phyloP scores from a whole-genome alignment of 92 coral and sea anemone species.

The Phenganax marumi region DNA sequence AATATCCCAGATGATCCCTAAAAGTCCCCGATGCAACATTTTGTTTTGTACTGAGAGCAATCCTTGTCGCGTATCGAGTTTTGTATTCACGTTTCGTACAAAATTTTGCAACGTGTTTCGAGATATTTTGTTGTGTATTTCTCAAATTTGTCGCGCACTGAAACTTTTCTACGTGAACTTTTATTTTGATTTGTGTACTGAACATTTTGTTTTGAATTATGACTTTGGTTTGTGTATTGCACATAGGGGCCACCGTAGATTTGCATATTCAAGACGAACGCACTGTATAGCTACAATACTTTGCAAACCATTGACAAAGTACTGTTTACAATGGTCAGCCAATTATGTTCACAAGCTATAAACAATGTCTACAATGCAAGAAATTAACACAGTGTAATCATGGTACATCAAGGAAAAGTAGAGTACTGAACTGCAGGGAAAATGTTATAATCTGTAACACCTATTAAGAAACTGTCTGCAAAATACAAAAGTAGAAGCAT shows the following conservation, averaged over 20 bases:
- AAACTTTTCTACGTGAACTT: slow-evolving; percentile 16
- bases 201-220: background rate
- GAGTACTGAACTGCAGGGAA: too few species aligned
- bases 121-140: slow-evolving; percentile 17
- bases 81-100: background rate
- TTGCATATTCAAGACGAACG: background rate
- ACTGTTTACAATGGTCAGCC: slow-evolving; percentile 23
- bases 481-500: too few species aligned
- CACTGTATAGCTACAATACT: background rate
- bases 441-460: too few species aligned
- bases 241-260: slow-evolving; percentile 21
- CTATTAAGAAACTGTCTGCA: too few species aligned
- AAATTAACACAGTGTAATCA: too few species aligned
- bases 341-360: too few species aligned
- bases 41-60: slow-evolving; percentile 6
- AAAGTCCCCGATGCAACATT: background rate
- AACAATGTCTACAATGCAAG: too few species aligned
- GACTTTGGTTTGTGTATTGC: slow-evolving; percentile 13
- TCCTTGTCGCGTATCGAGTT: background rate
- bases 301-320: slow-evolving; percentile 31
- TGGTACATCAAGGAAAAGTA: too few species aligned
- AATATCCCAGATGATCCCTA: background rate
- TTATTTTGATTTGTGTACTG: slow-evolving; percentile 11
- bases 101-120: background rate
- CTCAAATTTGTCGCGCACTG: slow-evolving; percentile 21